Conservation (phyloP, 2,113 vertebrate species). For the Oriolus oriolus region DNA sequence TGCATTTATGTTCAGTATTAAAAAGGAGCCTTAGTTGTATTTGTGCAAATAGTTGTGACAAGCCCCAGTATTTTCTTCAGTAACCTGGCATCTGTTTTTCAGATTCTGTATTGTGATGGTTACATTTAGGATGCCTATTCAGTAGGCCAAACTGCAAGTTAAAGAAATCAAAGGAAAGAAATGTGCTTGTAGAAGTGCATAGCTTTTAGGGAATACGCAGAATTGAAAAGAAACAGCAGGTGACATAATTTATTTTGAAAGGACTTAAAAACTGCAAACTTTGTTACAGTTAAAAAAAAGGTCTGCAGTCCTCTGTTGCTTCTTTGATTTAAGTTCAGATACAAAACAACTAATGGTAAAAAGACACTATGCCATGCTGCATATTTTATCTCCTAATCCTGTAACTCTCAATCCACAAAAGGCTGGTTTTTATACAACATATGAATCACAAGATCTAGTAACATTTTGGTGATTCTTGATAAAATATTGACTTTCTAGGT, state of each 20-base stretch:
- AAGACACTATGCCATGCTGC: conserved; percentile 47
- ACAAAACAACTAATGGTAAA: conserved; percentile 60
- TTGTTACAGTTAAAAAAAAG: conserved; percentile 35
- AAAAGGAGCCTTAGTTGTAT: not conserved
- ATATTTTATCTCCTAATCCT: conserved; percentile 70
- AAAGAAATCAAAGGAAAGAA: not conserved
- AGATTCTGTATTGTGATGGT: not conserved
- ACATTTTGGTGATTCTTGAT: conserved; percentile 60
- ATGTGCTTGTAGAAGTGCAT: not conserved
- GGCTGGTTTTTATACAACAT: conserved; percentile 57
- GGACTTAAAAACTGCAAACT: conserved; percentile 15
- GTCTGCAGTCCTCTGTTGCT: conserved; percentile 31
- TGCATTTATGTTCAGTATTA: not conserved
- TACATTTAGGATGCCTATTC: not conserved
- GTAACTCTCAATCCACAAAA: conserved; percentile 61
- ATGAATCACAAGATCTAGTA: conserved; percentile 61
- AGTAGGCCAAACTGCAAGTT: not conserved
- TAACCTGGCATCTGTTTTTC: not conserved
- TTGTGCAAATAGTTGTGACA: not conserved
- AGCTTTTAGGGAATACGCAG: not conserved
- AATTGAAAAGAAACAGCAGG: not conserved
- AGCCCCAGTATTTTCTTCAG: not conserved
- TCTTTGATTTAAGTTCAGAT: conserved; percentile 72
- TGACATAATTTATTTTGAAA: conserved; percentile 35
- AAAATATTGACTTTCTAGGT: conserved; percentile 65